These are phyloP conservation scores for sheep (Ovis aries) DNA, from an alignment of 2,113 vertebrate species.

Conservation along the genomic window DNA sequence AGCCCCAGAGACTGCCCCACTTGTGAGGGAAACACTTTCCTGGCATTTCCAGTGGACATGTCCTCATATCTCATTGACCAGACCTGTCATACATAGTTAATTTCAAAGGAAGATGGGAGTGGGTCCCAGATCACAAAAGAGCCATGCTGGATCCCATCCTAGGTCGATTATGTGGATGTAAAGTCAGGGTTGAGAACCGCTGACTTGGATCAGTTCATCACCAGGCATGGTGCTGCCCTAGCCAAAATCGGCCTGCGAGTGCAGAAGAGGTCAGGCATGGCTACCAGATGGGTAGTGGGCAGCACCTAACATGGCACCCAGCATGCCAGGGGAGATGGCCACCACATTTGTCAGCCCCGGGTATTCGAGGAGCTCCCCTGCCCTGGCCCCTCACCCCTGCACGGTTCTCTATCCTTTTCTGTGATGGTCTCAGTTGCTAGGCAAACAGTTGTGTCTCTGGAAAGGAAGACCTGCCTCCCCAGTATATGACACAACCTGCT, in stretches of 20 bases:
- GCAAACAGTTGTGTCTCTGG: not conserved
- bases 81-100: not conserved
- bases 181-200: not conserved
- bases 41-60: not conserved
- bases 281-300: not conserved
- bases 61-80: not conserved
- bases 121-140: not conserved
- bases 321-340: not conserved
- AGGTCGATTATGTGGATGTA: not conserved
- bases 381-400: not conserved
- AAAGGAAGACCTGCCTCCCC: not conserved
- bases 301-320: accelerated
- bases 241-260: not conserved
- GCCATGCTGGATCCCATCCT: not conserved
- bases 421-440: not conserved
- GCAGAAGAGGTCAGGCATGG: not conserved
- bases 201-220: not conserved
- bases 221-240: not conserved
- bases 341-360: too few relatives aligned
- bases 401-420: not conserved
- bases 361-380: not conserved
- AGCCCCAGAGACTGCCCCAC: not conserved
- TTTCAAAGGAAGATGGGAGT: not conserved
- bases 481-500: not conserved
- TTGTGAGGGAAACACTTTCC: not conserved